These are phyloP conservation scores for Parotocinclus haroldoi DNA, from an alignment of 2,797 vertebrate genomes.

Conservation along the genomic window DNA sequence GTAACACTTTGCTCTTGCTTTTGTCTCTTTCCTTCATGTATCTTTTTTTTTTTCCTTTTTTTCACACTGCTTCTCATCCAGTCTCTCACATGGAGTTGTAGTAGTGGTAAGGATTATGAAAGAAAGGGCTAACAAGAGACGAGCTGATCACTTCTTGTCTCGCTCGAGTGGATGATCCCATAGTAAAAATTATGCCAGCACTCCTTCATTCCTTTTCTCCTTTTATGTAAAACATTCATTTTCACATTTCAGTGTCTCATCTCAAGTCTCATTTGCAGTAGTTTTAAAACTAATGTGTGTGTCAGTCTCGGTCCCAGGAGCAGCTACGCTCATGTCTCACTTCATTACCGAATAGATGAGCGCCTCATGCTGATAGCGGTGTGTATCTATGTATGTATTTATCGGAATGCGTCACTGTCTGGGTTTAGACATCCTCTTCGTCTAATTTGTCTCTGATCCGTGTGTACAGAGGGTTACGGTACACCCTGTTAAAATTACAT, in stretches of 20 bases:
- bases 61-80: background rate
- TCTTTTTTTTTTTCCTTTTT: background rate
- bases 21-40: background rate
- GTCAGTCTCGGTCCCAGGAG: constrained; percentile 24
- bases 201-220: background rate
- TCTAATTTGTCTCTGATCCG: background rate
- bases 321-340: constrained; percentile 15
- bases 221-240: constrained; percentile 18
- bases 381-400: background rate
- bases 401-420: too few species aligned
- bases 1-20: too few species aligned
- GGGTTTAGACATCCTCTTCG: too few species aligned
- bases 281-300: constrained; percentile 32
- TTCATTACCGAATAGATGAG: constrained; percentile 20
- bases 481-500: too few species aligned
- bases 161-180: background rate
- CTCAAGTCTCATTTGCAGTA: constrained; percentile 24
- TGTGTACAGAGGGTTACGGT: background rate
- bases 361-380: background rate
- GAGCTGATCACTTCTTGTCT: background rate
- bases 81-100: background rate
- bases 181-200: background rate
- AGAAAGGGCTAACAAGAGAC: constrained; percentile 2
- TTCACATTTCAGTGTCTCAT: constrained; percentile 17
- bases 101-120: background rate